Evolutionary conservation across 1,140 invertebrate species (phyloP).

Genomic region (Scaptomyza montana): DNA sequence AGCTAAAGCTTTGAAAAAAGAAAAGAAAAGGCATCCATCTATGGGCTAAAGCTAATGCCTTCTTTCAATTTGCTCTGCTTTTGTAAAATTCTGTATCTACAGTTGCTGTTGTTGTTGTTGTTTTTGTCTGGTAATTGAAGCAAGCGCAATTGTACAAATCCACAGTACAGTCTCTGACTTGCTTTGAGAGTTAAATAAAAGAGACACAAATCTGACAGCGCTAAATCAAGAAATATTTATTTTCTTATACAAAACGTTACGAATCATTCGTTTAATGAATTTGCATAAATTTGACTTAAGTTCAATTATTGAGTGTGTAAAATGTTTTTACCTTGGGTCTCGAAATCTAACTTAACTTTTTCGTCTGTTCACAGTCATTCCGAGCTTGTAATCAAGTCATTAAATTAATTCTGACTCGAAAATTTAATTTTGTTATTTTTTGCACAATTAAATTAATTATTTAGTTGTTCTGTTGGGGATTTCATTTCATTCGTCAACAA

Average conservation of each 20-base stretch:
- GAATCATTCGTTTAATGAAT: not conserved
- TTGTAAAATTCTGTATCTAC: constrained; percentile 5
- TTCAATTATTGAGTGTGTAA: not conserved
- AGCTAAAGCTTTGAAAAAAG: constrained; percentile 1
- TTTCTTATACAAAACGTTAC: not conserved
- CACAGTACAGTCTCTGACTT: constrained; percentile 19
- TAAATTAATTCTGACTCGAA: constrained; percentile 21
- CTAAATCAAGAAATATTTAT: constrained; percentile 8
- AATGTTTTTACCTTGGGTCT: not conserved
- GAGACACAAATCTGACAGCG: constrained; percentile 6
- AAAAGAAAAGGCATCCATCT: constrained; percentile 20
- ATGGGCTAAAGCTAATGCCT: constrained; percentile 46
- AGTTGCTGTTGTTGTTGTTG: constrained; percentile 12
- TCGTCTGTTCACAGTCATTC: not conserved
- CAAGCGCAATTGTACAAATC: constrained; percentile 32
- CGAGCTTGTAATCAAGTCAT: constrained; percentile 1
- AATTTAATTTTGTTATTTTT: not conserved
- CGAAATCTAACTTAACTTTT: not conserved
- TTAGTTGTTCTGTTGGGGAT: not conserved
- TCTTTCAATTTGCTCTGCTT: constrained; percentile 32
- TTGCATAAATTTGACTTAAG: constrained; percentile 7
- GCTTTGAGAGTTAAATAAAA: constrained; percentile 16
- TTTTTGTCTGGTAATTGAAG: constrained; percentile 39
- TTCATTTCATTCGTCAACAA: not conserved
- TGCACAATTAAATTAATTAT: constrained; percentile 33